Percentiles rank a stretch among this genome's conserved stretches.
These are phyloP conservation scores for Delichon dasypus DNA, from an alignment of 2,797 vertebrate species.

Conservation along the genomic window DNA sequence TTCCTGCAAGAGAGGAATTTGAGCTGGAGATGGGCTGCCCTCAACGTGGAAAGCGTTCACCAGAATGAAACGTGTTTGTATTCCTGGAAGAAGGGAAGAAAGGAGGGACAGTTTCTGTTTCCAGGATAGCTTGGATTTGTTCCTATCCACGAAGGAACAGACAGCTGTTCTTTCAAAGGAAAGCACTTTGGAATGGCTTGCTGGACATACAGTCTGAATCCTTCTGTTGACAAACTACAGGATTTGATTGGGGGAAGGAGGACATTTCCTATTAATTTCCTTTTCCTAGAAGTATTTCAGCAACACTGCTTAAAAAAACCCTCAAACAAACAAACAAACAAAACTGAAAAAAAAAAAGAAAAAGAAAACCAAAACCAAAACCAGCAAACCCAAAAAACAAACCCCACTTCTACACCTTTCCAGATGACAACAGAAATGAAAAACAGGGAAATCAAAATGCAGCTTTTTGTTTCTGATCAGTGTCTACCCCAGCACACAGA, in stretches of 20 bases:
- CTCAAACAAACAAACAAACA: no score
- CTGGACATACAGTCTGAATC: background rate
- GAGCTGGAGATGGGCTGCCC: background rate
- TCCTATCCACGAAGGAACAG: background rate
- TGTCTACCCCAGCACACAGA: no score
- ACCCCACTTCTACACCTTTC: background rate
- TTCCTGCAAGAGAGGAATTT: background rate
- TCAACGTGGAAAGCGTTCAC: background rate
- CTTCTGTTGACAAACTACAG: background rate
- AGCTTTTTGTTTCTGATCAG: background rate
- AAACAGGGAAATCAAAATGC: background rate
- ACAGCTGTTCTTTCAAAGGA: background rate
- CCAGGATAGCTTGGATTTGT: background rate
- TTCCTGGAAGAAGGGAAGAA: background rate
- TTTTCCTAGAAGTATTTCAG: background rate
- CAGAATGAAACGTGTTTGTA: background rate
- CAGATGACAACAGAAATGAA: background rate
- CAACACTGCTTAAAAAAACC: no score
- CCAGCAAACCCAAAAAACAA: background rate
- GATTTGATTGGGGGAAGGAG: background rate
- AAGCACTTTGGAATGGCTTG: background rate
- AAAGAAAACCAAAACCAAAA: no score
- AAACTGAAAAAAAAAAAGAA: no score
- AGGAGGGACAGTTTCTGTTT: background rate
- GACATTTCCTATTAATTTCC: background rate